Conservation (phyloP, 2,797 vertebrate species). For the Sphenodon punctatus region DNA sequence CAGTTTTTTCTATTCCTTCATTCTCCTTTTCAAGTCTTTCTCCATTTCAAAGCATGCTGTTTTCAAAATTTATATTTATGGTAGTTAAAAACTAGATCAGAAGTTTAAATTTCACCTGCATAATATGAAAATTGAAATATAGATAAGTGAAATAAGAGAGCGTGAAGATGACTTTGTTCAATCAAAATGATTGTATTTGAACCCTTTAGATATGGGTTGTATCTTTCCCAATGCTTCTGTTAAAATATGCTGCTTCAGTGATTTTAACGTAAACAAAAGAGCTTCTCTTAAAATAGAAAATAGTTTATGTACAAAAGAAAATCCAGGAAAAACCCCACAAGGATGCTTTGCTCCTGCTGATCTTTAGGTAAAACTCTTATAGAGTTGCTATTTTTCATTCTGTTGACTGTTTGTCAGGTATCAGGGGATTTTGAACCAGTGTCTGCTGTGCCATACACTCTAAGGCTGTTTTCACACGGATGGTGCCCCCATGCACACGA, state of each 20-base stretch:
- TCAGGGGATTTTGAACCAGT: no score
- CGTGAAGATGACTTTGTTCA: not conserved
- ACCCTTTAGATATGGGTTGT: not conserved
- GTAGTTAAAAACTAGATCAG: not conserved
- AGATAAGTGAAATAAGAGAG: not conserved
- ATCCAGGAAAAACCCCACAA: not conserved
- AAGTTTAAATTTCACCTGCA: not conserved
- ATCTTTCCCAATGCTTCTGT: not conserved
- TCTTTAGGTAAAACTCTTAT: not conserved
- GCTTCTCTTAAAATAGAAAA: not conserved
- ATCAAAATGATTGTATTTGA: not conserved
- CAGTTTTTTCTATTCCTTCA: not conserved
- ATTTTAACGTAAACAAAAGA: fast-evolving
- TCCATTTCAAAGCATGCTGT: fast-evolving
- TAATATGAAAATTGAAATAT: not conserved
- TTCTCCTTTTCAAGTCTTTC: not conserved
- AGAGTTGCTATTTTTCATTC: not conserved
- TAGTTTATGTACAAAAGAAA: no score
- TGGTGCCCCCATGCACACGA: no score
- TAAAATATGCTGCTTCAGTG: not conserved
- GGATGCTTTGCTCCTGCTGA: not conserved
- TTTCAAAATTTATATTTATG: not conserved
- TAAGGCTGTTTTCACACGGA: no score
- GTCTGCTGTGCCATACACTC: no score
- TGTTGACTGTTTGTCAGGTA: no score